Evolutionary conservation across 2,888 invertebrate genomes (phyloP), one percentile per base, ranked within the genome.

Genomic region (Hetaerina titia): DNA sequence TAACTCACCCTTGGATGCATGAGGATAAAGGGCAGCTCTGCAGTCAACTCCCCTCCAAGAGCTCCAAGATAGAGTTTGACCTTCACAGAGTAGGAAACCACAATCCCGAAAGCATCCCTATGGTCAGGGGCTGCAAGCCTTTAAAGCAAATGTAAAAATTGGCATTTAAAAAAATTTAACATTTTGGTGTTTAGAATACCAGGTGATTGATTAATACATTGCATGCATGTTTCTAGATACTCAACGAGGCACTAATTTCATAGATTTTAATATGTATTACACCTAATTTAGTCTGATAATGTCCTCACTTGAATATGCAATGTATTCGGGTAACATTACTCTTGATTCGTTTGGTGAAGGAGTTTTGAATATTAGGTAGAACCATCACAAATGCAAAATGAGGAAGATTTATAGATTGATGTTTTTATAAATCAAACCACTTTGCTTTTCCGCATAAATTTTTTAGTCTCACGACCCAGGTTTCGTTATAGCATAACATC

Each of bases 1-100:
- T 45, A 31, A 90, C 90, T 95, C 96, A 98, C 98, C 97, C 98
- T 99, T 89, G 99, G 98, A 96, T 99, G 99, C 98, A 99, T 99
- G 95, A 99, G 97, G 95, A 99, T 98, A 97, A 99, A 99, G 88
- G 99, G 99, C 96, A 99, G 97, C 97, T 99, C 99, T 7, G 99
- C 99, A 60, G 98, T 98, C 90, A 99, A 97, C 97, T 99, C 99
- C 9, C 99, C 99, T 95, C 98, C 99, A 95, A 99, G 97, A 92
- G 99, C 99, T 45, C 99, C 99, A 96, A 99, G 97, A 97, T 99
- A 99, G 94, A 99, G 97, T 97, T 99, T 99, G 94, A 99, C 99
- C 97, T 99, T 99, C 81, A 99, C 99, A 95, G 98, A 98, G 97
- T 99, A 99, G 87, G 99, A 99, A 19, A 99, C 99, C 96, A 99